These are phyloP conservation scores for Bothrops jararaca DNA, from an alignment of 2,113 vertebrate species.

Conservation along the genomic window DNA sequence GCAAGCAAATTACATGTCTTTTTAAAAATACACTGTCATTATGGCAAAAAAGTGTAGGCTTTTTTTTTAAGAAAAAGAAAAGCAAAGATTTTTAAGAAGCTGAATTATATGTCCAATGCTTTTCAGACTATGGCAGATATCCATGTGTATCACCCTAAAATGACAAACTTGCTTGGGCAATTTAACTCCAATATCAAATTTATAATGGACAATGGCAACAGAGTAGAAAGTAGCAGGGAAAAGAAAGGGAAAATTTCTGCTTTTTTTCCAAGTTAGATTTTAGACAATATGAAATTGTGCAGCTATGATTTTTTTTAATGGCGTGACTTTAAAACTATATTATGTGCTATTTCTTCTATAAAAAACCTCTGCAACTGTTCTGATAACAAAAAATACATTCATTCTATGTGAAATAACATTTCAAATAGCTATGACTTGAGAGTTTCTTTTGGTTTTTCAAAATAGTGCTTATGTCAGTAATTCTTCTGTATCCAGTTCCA, in stretches of 20 bases:
- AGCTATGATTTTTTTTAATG: not conserved
- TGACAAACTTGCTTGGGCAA: not conserved
- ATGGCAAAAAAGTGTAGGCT: not conserved
- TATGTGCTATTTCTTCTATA: too few species aligned
- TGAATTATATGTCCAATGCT: not conserved
- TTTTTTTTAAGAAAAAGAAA: not conserved
- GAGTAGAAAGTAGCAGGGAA: not conserved
- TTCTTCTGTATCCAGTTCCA: not conserved
- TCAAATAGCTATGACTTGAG: not conserved
- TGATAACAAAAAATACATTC: not conserved
- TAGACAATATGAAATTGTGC: not conserved
- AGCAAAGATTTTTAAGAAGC: not conserved
- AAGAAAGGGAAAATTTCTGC: not conserved
- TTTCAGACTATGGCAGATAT: not conserved
- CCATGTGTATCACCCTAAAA: not conserved
- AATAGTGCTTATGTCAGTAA: not conserved
- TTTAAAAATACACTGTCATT: not conserved
- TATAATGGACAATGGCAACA: not conserved
- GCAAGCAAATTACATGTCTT: not conserved
- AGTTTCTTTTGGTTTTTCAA: not conserved
- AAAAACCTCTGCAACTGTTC: not conserved
- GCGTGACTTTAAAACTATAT: not conserved
- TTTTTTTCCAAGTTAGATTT: not conserved
- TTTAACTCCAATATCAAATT: not conserved
- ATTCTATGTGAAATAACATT: not conserved